phyloP scores from a whole-genome alignment of 2,797 vertebrate genomes.

The Rhabdomys pumilio region DNA sequence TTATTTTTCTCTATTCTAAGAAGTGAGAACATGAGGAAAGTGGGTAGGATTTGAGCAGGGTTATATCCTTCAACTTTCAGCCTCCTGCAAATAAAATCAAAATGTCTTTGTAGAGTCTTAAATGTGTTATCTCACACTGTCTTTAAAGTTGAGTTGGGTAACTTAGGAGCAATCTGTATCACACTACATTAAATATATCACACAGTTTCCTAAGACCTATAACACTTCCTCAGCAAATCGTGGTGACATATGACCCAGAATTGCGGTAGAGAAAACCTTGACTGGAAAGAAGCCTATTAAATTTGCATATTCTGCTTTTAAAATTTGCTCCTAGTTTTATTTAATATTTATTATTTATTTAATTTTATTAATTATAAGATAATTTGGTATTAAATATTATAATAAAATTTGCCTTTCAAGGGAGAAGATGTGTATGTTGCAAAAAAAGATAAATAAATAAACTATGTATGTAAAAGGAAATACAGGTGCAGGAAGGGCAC shows the following conservation, averaged over 20 bases:
- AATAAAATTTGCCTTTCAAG: conserved; percentile 33
- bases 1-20: background rate
- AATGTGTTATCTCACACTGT: background rate
- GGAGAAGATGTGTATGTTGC: background rate
- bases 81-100: background rate
- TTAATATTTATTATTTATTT: background rate
- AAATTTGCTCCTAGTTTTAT: background rate
- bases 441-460: conserved; percentile 49
- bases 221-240: background rate
- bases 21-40: conserved; percentile 10
- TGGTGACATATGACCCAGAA: background rate
- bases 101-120: background rate
- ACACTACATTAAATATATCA: background rate
- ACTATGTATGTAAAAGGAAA: background rate
- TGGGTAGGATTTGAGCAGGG: background rate
- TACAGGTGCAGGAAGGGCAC: rapidly evolving
- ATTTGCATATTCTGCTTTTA: conserved; percentile 5
- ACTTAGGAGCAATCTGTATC: background rate
- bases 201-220: background rate
- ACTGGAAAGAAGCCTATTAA: background rate
- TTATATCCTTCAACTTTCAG: background rate
- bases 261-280: background rate
- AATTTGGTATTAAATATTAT: conserved; percentile 11
- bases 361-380: conserved; percentile 3
- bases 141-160: background rate